phyloP scores from a whole-genome alignment of 2,113 vertebrate genomes.

The Rhadina sibilatrix region DNA sequence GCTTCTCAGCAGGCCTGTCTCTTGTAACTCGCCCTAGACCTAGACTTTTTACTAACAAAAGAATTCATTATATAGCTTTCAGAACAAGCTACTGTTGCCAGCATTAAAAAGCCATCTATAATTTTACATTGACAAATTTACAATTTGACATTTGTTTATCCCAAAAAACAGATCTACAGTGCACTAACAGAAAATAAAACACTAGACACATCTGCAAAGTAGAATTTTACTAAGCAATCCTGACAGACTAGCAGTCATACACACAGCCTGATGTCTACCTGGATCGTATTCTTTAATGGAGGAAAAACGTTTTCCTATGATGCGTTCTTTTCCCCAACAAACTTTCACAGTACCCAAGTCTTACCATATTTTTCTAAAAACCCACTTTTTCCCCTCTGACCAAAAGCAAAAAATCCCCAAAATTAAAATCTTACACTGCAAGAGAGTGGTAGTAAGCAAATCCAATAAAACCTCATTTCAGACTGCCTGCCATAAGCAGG shows the following conservation, averaged over 20 bases:
- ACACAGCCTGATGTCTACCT: not conserved
- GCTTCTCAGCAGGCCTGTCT: not conserved
- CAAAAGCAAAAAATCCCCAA: not conserved
- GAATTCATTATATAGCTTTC: not conserved
- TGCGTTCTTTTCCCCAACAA: not conserved
- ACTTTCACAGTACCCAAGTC: not conserved
- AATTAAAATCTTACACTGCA: not conserved
- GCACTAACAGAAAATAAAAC: not conserved
- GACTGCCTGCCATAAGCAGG: not conserved
- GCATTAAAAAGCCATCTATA: not conserved
- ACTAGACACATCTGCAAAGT: rapidly evolving
- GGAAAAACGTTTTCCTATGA: rapidly evolving
- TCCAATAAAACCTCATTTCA: rapidly evolving
- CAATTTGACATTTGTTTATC: rapidly evolving
- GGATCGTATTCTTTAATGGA: not conserved
- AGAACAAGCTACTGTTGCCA: not conserved
- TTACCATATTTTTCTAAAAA: not conserved
- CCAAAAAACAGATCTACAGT: rapidly evolving
- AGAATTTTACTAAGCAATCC: too few species aligned
- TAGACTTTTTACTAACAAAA: rapidly evolving
- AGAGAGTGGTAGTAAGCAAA: not conserved
- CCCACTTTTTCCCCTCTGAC: rapidly evolving
- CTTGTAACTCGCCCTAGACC: rapidly evolving
- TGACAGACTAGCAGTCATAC: not conserved
- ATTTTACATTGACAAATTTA: not conserved